Base-by-base conservation (phyloP, 2,888 invertebrate genomes). In the Helobdella robusta region DNA sequence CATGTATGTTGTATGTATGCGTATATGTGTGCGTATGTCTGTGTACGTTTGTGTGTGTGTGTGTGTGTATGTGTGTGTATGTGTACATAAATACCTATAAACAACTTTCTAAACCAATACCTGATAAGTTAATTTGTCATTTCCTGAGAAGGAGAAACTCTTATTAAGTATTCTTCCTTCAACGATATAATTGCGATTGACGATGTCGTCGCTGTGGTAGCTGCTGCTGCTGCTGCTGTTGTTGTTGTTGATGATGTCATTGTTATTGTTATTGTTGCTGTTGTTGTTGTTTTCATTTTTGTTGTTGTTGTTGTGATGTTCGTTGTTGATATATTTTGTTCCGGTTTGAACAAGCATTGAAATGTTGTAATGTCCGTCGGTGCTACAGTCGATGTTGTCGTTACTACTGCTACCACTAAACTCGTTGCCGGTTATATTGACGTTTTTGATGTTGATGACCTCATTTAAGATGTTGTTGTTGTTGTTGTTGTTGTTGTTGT, bases 131-230 rank as follows among this genome's bases (percentile, higher is more conserved):
- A n/a, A 28, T 30, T n/a, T 25, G 32, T 50, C 32, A 62, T 62
- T 46, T 18, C 62, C 62, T 25, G 50, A 48, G 32, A 62, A 62
- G 20, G 62, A 62, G 50, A 50, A 30, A 50, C 62, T 62, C 44
- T 62, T 62, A 32, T 30, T 56, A n/a, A 62, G 11, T 4, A 59
- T 4, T 23, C 50, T 50, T 6, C 50, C 6, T 6, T 20, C 50
- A 6, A 6, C 50, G 8, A 8, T 50, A 6, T 50, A 8, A 50
- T n/a, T 20, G 8, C 50, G 8, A 50, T n/a, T n/a, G 23, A n/a
- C 50, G 20, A 23, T n/a, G 20, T 50, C 50, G 20, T 28, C 5
- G 3, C 32, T 23, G 44, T 40, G 11, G 11, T n/a, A n/a, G n/a
- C n/a, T n/a, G n/a, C n/a, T n/a, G n/a, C 32, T n/a, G 18, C 32